Evolutionary conservation across 1,140 invertebrate species (phyloP).

Genomic region (Dinothrombium tinctorium): DNA sequence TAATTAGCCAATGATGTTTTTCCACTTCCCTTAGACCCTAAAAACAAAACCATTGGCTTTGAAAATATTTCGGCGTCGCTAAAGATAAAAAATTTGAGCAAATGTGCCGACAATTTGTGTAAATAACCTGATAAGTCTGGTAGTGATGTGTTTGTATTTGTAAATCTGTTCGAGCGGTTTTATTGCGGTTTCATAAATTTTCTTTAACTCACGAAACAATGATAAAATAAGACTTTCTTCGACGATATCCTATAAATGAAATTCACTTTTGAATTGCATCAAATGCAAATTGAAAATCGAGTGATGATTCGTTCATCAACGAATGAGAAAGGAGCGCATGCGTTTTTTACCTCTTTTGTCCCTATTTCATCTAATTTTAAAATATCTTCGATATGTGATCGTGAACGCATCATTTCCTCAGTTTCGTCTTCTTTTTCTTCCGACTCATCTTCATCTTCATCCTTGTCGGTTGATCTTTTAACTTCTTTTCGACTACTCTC

Average conservation of each 20-base stretch:
- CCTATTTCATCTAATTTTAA: slow-evolving; percentile 41
- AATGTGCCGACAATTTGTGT: background rate
- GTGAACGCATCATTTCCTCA: slow-evolving; percentile 26
- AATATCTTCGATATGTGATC: slow-evolving; percentile 53
- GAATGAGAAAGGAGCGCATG: background rate
- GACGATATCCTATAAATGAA: slow-evolving; percentile 25
- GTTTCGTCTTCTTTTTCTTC: slow-evolving; percentile 9
- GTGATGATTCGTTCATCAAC: background rate
- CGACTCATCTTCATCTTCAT: slow-evolving; percentile 8
- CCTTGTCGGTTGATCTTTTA: background rate
- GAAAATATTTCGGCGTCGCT: slow-evolving; percentile 78
- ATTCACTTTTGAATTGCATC: background rate
- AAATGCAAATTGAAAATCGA: background rate
- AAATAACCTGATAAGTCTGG: slow-evolving; percentile 27
- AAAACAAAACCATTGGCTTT: slow-evolving; percentile 69
- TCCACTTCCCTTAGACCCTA: slow-evolving; percentile 85
- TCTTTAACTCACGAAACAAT: slow-evolving; percentile 59
- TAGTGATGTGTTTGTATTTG: slow-evolving; percentile 74
- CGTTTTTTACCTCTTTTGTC: slow-evolving; percentile 19
- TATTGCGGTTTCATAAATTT: slow-evolving; percentile 59
- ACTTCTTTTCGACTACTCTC: slow-evolving; percentile 6
- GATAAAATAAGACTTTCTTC: slow-evolving; percentile 37
- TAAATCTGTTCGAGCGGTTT: slow-evolving; percentile 68
- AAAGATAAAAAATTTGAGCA: slow-evolving; percentile 11
- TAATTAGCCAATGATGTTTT: slow-evolving; percentile 88